Percentiles rank a stretch among this genome's conserved stretches.
Evolutionary conservation across 2,888 invertebrate species (phyloP).

Genomic region (Dasysyrphus tricinctus): DNA sequence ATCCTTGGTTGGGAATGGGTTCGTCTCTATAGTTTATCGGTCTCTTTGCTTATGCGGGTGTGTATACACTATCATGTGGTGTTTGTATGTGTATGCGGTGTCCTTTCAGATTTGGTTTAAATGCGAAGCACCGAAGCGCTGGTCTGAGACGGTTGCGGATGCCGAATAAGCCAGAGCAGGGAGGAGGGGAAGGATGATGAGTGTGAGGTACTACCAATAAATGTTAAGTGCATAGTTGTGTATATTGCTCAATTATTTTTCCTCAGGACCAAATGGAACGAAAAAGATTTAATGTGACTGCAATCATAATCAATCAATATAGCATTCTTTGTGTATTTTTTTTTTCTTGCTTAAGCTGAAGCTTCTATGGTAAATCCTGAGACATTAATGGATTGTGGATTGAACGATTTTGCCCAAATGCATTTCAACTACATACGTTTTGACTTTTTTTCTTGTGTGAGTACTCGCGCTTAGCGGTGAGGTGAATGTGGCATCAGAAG

Average conservation of each 20-base stretch:
- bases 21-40: conserved; percentile 35
- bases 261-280: conserved; percentile 75
- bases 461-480: not conserved
- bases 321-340: not conserved
- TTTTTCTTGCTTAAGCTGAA: not conserved
- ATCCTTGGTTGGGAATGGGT: conserved; percentile 22
- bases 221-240: conserved; percentile 76
- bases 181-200: not conserved
- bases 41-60: conserved; percentile 31
- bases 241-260: conserved; percentile 76
- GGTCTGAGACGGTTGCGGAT: conserved; percentile 62
- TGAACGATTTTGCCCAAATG: conserved; percentile 34
- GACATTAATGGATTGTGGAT: conserved; percentile 70
- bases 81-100: conserved; percentile 2
- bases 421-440: conserved; percentile 40
- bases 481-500: not conserved
- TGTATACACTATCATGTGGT: not conserved
- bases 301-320: conserved; percentile 77
- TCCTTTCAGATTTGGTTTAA: conserved; percentile 23
- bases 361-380: not conserved
- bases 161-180: not conserved
- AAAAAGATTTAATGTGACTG: conserved; percentile 76
- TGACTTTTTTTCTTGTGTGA: conserved; percentile 22
- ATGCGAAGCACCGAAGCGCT: conserved; percentile 58
- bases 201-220: conserved; percentile 65